Conservation (phyloP, 1,140 invertebrate species). For the Platyura marginata region DNA sequence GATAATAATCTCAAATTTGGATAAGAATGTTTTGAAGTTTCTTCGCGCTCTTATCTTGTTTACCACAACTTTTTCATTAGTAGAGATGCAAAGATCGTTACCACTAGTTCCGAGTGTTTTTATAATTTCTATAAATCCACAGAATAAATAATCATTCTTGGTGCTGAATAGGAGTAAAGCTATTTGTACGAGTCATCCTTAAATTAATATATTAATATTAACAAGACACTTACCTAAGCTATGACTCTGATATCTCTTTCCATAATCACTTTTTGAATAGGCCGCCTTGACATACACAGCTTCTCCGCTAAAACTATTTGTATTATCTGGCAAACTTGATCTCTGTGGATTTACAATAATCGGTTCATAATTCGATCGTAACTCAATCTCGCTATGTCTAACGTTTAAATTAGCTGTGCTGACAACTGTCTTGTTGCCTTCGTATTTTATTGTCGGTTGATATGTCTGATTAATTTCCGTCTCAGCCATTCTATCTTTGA, state of each 20-base stretch:
- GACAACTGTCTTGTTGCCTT: neutral
- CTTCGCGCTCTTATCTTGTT: too few species aligned
- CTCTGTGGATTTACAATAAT: neutral
- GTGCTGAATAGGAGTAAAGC: too few species aligned
- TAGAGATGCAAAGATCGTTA: too few species aligned
- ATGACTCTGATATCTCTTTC: neutral
- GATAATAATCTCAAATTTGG: too few species aligned
- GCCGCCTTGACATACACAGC: neutral
- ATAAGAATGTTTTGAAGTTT: too few species aligned
- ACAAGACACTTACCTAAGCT: neutral
- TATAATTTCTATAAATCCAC: too few species aligned
- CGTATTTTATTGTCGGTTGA: conserved; percentile 19
- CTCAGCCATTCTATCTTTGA: conserved; percentile 16
- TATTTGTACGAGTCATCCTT: too few species aligned
- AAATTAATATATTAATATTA: too few species aligned
- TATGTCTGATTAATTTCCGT: neutral
- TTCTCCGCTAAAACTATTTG: neutral
- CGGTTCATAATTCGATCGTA: conserved; percentile 10
- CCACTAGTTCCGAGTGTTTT: neutral
- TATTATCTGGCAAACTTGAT: neutral
- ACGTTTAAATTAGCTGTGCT: neutral
- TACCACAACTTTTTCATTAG: too few species aligned
- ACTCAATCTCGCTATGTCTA: neutral
- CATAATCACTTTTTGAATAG: neutral
- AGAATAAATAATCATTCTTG: too few species aligned